Conservation (phyloP, 2,888 invertebrate species). For the Synergus gifuensis region DNA sequence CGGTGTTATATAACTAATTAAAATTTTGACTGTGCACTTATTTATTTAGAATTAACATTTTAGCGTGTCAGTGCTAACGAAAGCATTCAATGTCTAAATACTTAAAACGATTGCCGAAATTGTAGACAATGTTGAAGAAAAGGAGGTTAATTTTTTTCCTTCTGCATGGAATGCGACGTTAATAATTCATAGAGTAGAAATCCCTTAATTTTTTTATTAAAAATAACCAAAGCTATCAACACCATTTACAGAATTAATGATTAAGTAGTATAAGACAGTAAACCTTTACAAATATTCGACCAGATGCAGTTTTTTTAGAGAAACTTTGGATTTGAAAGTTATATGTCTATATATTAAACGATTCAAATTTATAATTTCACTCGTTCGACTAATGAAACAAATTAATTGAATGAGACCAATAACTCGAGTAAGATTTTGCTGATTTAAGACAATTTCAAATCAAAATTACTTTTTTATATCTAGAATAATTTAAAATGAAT, state of each 20-base stretch:
- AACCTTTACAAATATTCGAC: constrained; percentile 20
- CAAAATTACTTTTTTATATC: neutral
- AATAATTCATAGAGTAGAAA: neutral
- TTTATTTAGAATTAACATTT: constrained; percentile 1
- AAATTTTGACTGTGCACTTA: constrained; percentile 3
- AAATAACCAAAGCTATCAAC: no score
- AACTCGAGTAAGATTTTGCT: constrained; percentile 1
- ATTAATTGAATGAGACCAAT: constrained; percentile 19
- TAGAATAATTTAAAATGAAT: neutral
- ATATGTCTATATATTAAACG: no score
- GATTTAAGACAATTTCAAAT: neutral
- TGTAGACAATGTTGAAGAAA: neutral
- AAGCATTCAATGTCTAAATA: neutral
- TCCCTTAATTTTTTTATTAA: no score
- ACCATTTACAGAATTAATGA: no score
- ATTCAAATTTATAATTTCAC: constrained; percentile 30
- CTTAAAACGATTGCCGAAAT: neutral
- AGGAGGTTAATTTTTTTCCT: neutral
- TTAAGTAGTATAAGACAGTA: neutral
- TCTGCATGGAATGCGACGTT: neutral
- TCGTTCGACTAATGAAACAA: constrained; percentile 22
- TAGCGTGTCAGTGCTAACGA: neutral
- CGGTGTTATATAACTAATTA: constrained; percentile 6
- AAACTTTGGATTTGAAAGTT: constrained; percentile 4
- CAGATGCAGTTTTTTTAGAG: constrained; percentile 32